Percentiles rank a stretch among this genome's conserved stretches.
phyloP scores from a whole-genome alignment of 2,888 invertebrate species.

The Mylabris sibirica region DNA sequence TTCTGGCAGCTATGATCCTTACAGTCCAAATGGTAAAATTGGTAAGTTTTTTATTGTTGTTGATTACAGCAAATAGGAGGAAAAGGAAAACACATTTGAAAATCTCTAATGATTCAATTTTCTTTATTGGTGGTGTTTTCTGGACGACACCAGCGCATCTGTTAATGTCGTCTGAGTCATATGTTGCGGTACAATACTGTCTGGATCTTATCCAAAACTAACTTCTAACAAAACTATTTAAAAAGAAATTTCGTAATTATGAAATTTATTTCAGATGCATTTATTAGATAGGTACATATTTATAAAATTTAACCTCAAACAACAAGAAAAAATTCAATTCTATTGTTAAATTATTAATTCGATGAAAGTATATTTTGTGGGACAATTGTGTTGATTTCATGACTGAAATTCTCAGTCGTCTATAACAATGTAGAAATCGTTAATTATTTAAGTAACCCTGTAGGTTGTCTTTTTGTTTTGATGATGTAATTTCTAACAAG shows the following conservation, averaged over 20 bases:
- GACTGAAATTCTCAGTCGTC: conserved; percentile 7
- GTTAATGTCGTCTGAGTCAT: conserved; percentile 10
- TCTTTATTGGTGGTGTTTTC: background rate
- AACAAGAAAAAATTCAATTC: background rate
- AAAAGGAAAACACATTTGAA: background rate
- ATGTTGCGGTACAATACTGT: conserved; percentile 6
- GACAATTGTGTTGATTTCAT: conserved; percentile 9
- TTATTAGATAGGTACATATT: too few relatives aligned
- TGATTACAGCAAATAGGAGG: background rate
- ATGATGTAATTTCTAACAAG: background rate
- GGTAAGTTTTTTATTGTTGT: conserved; percentile 67
- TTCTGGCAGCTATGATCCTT: conserved; percentile 88
- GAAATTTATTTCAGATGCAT: background rate
- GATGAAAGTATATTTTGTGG: conserved; percentile 6
- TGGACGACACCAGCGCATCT: background rate
- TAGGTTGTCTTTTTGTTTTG: background rate
- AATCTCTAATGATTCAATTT: conserved; percentile 2
- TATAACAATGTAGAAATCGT: conserved; percentile 2
- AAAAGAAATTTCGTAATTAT: conserved; percentile 11
- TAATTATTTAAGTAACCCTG: background rate
- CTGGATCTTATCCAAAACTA: conserved; percentile 6
- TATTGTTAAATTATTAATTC: background rate
- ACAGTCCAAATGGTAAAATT: conserved; percentile 89
- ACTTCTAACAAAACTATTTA: conserved; percentile 9
- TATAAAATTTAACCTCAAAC: background rate